These are phyloP conservation scores for Connochaetes taurinus DNA, from an alignment of 2,113 vertebrate genomes.

Conservation along the genomic window DNA sequence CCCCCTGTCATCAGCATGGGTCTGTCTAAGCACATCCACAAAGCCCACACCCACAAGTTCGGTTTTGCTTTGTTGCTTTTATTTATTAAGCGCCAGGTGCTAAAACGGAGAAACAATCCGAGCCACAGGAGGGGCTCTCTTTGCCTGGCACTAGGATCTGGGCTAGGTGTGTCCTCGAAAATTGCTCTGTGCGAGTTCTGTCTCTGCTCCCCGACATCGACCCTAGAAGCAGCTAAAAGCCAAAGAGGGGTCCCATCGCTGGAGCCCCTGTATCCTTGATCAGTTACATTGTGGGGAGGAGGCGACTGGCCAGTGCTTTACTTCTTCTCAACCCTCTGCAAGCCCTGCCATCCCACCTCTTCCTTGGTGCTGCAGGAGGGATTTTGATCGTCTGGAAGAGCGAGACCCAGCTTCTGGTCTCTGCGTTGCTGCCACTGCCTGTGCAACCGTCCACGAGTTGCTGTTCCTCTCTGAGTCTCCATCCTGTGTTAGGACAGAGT, in stretches of 20 bases:
- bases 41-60: background rate
- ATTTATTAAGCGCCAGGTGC: background rate
- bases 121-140: background rate
- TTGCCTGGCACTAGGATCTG: background rate
- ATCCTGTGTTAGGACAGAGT: background rate
- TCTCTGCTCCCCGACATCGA: background rate
- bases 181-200: rapidly evolving
- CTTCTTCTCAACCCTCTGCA: background rate
- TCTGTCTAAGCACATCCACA: background rate
- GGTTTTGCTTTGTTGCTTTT: background rate
- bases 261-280: background rate
- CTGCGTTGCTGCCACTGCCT: background rate
- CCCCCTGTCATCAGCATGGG: rapidly evolving
- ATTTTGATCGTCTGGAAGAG: background rate
- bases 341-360: rapidly evolving
- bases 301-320: rapidly evolving
- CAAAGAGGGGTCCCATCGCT: rapidly evolving
- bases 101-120: background rate
- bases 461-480: background rate
- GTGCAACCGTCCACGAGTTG: rapidly evolving
- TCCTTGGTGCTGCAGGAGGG: background rate
- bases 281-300: background rate
- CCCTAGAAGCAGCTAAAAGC: background rate
- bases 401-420: background rate
- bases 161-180: background rate